A percentile compares a stretch with the other conserved stretches of the same genome.
Conservation (phyloP, 2,888 invertebrate genomes). For the Ecliptopera silaceata region DNA sequence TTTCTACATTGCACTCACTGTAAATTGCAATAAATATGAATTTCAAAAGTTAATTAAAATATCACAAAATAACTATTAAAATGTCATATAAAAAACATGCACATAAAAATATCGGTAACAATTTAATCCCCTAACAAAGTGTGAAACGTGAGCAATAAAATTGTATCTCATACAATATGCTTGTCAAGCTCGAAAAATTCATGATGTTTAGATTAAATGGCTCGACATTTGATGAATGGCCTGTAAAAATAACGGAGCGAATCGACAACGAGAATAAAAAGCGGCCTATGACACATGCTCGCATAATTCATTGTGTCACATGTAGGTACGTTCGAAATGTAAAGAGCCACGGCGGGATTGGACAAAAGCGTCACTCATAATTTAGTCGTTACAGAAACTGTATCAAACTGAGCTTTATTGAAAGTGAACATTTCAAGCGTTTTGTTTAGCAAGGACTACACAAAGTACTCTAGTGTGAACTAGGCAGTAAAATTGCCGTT, state of each 20-base stretch:
- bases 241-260: conserved; percentile 57
- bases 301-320: conserved; percentile 47
- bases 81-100: neutral
- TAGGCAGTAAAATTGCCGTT: too few relatives aligned
- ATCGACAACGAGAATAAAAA: conserved; percentile 55
- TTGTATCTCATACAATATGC: conserved; percentile 47
- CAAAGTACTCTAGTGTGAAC: too few relatives aligned
- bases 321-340: conserved; percentile 35
- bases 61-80: neutral
- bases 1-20: too few relatives aligned
- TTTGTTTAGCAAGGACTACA: too few relatives aligned
- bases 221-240: conserved; percentile 65
- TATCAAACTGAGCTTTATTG: conserved; percentile 23
- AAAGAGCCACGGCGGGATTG: conserved; percentile 32
- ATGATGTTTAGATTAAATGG: conserved; percentile 72
- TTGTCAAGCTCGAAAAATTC: conserved; percentile 61
- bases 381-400: conserved; percentile 24
- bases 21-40: too few relatives aligned
- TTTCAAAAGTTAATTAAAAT: neutral
- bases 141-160: conserved; percentile 43
- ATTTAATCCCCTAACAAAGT: conserved; percentile 32
- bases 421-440: conserved; percentile 2
- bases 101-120: conserved; percentile 16
- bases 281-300: conserved; percentile 40
- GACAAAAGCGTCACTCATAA: conserved; percentile 32